phyloP scores from a whole-genome alignment of 2,797 vertebrate genomes.

The Microcaecilia unicolor region DNA sequence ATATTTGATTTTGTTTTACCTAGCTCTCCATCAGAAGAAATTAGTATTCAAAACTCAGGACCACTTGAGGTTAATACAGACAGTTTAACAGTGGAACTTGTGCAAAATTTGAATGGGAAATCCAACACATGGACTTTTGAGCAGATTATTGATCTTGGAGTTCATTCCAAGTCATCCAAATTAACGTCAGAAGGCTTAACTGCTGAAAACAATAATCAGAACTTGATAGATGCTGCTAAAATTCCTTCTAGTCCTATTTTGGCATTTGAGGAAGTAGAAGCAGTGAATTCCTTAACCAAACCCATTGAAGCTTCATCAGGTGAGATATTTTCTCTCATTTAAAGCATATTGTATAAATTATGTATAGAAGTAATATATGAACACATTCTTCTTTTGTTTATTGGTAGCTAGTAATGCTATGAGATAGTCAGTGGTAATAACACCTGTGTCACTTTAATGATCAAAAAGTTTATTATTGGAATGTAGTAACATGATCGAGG shows the following conservation, averaged over 20 bases:
- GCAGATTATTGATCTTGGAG: conserved; percentile 64
- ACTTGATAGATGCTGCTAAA: conserved; percentile 56
- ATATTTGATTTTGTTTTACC: not conserved
- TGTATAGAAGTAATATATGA: not conserved
- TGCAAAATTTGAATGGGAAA: conserved; percentile 62
- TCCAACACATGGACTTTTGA: conserved; percentile 67
- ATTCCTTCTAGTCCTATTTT: conserved; percentile 51
- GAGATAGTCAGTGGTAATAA: too few species aligned
- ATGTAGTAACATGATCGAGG: too few species aligned
- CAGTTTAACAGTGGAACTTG: conserved; percentile 40
- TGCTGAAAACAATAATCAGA: conserved; percentile 52
- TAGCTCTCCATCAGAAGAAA: conserved; percentile 30
- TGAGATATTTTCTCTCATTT: conserved; percentile 36
- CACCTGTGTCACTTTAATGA: too few species aligned
- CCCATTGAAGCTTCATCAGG: conserved; percentile 74
- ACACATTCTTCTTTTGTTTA: too few species aligned
- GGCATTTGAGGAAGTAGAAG: conserved; percentile 66
- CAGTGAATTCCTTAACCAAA: conserved; percentile 63
- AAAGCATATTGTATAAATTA: not conserved
- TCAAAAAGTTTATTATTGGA: too few species aligned
- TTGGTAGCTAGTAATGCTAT: not conserved
- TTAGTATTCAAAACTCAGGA: conserved; percentile 43
- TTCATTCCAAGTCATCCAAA: conserved; percentile 49
- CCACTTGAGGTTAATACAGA: conserved; percentile 45
- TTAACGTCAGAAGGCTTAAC: conserved; percentile 46